A percentile compares a stretch with the other conserved stretches of the same genome.
Evolutionary conservation across 2,888 invertebrate genomes (phyloP).

Genomic region (Dolichopus griseipennis): DNA sequence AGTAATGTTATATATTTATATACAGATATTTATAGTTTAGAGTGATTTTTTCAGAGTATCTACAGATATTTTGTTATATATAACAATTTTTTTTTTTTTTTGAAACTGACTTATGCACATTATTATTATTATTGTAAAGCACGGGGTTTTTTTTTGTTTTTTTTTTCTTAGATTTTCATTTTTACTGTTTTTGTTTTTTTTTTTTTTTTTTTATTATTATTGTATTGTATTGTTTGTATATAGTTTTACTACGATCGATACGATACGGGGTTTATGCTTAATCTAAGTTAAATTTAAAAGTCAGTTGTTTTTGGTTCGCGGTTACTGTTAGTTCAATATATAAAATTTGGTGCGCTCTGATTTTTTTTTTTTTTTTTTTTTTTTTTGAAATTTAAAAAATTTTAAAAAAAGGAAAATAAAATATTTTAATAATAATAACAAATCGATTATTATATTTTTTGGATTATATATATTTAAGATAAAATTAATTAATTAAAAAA

Average conservation of each 20-base stretch:
- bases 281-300: not conserved
- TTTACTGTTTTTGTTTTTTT: not conserved
- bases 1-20: not conserved
- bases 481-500: no score
- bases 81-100: no score
- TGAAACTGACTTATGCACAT: not conserved
- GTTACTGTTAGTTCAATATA: slow-evolving; percentile 8
- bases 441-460: no score
- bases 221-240: slow-evolving; percentile 4
- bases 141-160: not conserved
- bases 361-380: not conserved
- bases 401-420: not conserved
- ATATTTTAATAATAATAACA: no score
- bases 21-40: no score
- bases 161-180: not conserved
- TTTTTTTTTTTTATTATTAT: not conserved
- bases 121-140: not conserved
- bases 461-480: not conserved
- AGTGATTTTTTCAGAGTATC: no score
- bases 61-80: no score
- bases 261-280: slow-evolving; percentile 4
- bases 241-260: not conserved
- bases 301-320: slow-evolving; percentile 11
- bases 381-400: not conserved
- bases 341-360: slow-evolving; percentile 2